Percentiles rank a stretch among this genome's conserved stretches.
Evolutionary conservation across 2,113 vertebrate species (phyloP).

Genomic region (Solenodon paradoxus): DNA sequence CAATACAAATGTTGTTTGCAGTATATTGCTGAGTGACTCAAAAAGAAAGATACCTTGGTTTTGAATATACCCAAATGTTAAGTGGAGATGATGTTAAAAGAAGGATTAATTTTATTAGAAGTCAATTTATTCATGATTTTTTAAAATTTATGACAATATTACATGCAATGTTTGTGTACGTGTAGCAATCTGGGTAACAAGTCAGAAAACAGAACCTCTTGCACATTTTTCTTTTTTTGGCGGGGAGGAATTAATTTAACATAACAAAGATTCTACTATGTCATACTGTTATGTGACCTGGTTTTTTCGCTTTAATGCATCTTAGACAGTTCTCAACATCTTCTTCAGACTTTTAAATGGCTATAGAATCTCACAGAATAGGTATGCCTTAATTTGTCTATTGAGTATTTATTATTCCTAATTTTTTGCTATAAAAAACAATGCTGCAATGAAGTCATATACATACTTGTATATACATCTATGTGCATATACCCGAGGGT

Average conservation of each 20-base stretch:
- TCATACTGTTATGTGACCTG: not conserved
- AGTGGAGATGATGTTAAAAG: not conserved
- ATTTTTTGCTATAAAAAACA: not conserved
- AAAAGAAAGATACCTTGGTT: not conserved
- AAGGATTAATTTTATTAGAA: not conserved
- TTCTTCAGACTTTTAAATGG: not conserved
- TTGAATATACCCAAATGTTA: not conserved
- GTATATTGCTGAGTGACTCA: not conserved
- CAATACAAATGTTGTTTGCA: not conserved
- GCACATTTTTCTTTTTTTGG: not conserved
- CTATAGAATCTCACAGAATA: not conserved
- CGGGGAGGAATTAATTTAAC: not conserved
- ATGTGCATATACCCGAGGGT: not conserved
- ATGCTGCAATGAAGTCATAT: not conserved
- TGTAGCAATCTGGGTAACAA: not conserved
- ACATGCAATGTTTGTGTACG: not conserved
- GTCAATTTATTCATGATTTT: not conserved
- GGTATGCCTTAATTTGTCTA: not conserved
- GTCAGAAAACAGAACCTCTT: not conserved
- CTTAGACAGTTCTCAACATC: not conserved
- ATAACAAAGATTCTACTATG: not conserved
- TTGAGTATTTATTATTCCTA: not conserved
- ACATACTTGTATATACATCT: not conserved
- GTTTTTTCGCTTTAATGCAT: not conserved
- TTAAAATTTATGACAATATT: not conserved